Evolutionary conservation across 2,888 invertebrate species (phyloP).

Genomic region (Lamproptera curius): DNA sequence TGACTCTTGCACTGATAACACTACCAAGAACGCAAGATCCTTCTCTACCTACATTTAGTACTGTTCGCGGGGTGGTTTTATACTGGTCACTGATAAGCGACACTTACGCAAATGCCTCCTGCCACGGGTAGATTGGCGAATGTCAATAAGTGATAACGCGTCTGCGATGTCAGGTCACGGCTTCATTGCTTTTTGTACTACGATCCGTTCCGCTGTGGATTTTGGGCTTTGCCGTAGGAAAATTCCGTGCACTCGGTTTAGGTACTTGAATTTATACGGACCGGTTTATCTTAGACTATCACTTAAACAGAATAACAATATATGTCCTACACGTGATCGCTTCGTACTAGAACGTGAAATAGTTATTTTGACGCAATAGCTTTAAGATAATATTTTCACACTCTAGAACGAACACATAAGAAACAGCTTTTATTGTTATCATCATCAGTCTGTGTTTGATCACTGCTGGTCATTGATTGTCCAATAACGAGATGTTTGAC

Average conservation of each 20-base stretch:
- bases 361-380: too few relatives aligned
- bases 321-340: too few relatives aligned
- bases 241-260: slow-evolving; percentile 19
- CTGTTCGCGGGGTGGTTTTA: slow-evolving; percentile 25
- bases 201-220: slow-evolving; percentile 25
- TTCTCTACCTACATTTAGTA: slow-evolving; percentile 19
- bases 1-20: slow-evolving; percentile 55
- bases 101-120: slow-evolving; percentile 72
- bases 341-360: too few relatives aligned
- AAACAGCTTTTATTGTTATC: too few relatives aligned
- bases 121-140: slow-evolving; percentile 52
- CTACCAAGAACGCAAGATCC: slow-evolving; percentile 39
- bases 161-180: slow-evolving; percentile 56
- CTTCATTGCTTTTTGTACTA: slow-evolving; percentile 38
- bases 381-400: too few relatives aligned
- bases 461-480: too few relatives aligned
- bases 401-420: too few relatives aligned
- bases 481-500: too few relatives aligned
- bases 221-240: slow-evolving; percentile 19
- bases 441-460: too few relatives aligned
- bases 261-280: too few relatives aligned
- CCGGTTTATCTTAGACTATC: too few relatives aligned
- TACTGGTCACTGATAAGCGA: slow-evolving; percentile 38
- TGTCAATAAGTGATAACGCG: slow-evolving; percentile 63
- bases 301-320: too few relatives aligned